These are phyloP conservation scores for Sebastes umbrosus DNA, from an alignment of 2,797 vertebrate species.

Conservation along the genomic window DNA sequence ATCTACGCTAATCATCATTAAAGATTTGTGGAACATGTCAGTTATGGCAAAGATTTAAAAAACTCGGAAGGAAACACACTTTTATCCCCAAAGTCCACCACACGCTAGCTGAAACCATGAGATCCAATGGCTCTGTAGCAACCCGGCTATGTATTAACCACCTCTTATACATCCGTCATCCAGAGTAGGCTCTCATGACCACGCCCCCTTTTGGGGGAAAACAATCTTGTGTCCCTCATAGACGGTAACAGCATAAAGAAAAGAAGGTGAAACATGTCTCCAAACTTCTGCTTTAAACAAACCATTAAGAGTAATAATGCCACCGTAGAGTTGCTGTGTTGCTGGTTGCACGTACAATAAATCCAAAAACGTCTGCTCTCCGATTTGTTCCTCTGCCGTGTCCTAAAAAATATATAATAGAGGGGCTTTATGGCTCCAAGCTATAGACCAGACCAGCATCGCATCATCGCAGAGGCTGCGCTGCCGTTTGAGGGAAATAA, in stretches of 20 bases:
- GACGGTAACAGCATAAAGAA: too few relatives aligned
- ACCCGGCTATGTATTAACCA: slow-evolving; percentile 18
- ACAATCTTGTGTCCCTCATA: accelerated
- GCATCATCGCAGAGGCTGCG: neutral
- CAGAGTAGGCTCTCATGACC: too few relatives aligned
- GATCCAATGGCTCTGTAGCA: neutral
- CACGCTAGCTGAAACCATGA: neutral
- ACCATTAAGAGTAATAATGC: too few relatives aligned
- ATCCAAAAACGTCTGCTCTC: too few relatives aligned
- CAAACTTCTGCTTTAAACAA: too few relatives aligned
- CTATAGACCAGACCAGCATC: neutral
- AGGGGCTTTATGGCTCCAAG: neutral
- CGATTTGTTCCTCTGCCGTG: too few relatives aligned
- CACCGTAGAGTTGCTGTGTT: too few relatives aligned
- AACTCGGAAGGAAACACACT: neutral
- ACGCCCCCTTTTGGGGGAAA: too few relatives aligned
- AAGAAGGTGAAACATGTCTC: too few relatives aligned
- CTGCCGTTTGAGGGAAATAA: neutral
- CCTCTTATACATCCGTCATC: neutral
- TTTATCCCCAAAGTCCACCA: neutral
- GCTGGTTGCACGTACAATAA: too few relatives aligned
- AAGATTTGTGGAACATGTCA: slow-evolving; percentile 16
- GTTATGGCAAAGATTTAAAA: neutral
- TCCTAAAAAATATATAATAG: too few relatives aligned
- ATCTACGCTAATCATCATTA: neutral